Conservation (phyloP, 2,888 invertebrate species). For the Cerastis leucographa region DNA sequence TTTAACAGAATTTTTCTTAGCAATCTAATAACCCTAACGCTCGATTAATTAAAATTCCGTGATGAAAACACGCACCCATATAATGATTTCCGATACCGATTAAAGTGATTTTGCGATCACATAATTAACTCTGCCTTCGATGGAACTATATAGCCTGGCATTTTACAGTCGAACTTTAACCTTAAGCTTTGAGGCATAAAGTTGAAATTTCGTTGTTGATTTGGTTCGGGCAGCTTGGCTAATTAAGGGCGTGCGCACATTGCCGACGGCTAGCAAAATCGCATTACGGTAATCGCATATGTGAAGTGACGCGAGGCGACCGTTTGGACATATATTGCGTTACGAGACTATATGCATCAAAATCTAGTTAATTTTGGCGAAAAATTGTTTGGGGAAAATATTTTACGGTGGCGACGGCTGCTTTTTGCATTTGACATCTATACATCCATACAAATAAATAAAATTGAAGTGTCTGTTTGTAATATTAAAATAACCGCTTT, state of each 20-base stretch:
- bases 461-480: too few species aligned
- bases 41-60: conserved; percentile 24
- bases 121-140: conserved; percentile 53
- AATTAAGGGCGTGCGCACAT: conserved; percentile 73
- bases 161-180: conserved; percentile 22
- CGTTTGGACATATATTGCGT: conserved; percentile 54
- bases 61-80: conserved; percentile 48
- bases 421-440: too few species aligned
- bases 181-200: background rate
- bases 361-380: conserved; percentile 31
- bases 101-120: conserved; percentile 61
- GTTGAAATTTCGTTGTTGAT: conserved; percentile 23
- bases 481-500: too few species aligned
- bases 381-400: conserved; percentile 23
- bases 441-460: too few species aligned
- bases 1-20: conserved; percentile 3
- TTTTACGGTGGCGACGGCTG: background rate
- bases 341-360: conserved; percentile 43
- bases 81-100: conserved; percentile 51
- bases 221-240: conserved; percentile 52
- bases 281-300: conserved; percentile 79
- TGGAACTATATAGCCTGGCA: conserved; percentile 24
- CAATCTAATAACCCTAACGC: background rate
- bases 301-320: conserved; percentile 75
- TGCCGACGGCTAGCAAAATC: conserved; percentile 73